Percentiles rank a stretch among this genome's conserved stretches.
Conservation (phyloP, 2,113 vertebrate species). For the Delphinapterus leucas region DNA sequence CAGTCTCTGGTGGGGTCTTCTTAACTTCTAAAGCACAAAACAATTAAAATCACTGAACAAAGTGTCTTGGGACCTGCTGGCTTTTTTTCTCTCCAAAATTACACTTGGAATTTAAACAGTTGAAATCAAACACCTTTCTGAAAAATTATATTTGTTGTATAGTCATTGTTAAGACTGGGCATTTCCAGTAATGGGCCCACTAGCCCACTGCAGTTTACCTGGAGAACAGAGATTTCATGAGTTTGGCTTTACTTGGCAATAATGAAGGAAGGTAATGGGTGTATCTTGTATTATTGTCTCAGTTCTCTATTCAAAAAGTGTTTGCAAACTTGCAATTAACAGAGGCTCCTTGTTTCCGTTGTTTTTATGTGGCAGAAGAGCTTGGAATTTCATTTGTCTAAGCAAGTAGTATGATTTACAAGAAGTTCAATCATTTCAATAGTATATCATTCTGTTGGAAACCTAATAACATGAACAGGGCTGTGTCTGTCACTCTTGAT, state of each 20-base stretch:
- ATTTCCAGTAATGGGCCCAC: too few relatives aligned
- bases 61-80: not conserved
- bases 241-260: not conserved
- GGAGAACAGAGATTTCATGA: not conserved
- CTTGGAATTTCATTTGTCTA: conserved; percentile 50
- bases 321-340: not conserved
- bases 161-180: not conserved
- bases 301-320: not conserved
- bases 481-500: not conserved
- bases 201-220: not conserved
- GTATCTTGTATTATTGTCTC: not conserved
- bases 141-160: not conserved
- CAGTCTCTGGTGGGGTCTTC: not conserved
- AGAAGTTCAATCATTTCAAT: conserved; percentile 7
- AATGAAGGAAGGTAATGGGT: not conserved
- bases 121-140: not conserved
- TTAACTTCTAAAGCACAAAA: not conserved
- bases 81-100: not conserved
- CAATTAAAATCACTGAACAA: not conserved
- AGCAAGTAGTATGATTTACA: conserved; percentile 34
- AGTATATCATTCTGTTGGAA: not conserved
- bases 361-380: not conserved
- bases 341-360: not conserved
- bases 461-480: not conserved
- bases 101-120: not conserved